Percentiles rank a stretch among this genome's conserved stretches.
Conservation (phyloP, 1,140 invertebrate genomes). For the Cotesia chilonis region DNA sequence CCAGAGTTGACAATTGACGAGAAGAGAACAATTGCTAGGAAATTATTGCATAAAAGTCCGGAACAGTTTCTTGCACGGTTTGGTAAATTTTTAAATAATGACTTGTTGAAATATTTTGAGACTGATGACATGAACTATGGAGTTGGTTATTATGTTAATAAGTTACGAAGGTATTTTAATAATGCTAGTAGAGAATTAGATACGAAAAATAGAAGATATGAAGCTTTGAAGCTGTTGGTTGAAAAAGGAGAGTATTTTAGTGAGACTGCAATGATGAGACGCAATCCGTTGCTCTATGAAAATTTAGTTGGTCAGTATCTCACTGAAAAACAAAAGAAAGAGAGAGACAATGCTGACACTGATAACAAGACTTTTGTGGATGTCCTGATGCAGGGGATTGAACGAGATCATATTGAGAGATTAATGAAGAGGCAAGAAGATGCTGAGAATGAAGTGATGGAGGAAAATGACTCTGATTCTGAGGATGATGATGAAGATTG, state of each 20-base stretch:
- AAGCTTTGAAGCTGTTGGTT: constrained; percentile 81
- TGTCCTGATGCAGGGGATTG: constrained; percentile 75
- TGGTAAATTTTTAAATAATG: constrained; percentile 73
- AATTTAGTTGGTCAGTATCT: constrained; percentile 87
- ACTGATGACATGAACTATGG: constrained; percentile 65
- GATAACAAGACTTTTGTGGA: constrained; percentile 73
- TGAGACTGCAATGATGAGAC: constrained; percentile 90
- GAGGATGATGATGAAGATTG: constrained; percentile 61
- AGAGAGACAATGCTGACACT: constrained; percentile 68
- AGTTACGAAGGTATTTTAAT: constrained; percentile 69
- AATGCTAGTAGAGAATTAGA: constrained; percentile 67
- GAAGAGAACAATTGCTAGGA: constrained; percentile 67
- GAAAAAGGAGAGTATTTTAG: constrained; percentile 85
- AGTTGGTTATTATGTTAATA: constrained; percentile 69
- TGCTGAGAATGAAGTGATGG: constrained; percentile 63
- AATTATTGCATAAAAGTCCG: constrained; percentile 73
- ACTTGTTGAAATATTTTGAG: constrained; percentile 77
- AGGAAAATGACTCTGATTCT: constrained; percentile 50
- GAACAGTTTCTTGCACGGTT: constrained; percentile 79
- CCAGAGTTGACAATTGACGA: constrained; percentile 40
- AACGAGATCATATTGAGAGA: constrained; percentile 72
- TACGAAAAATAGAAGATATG: constrained; percentile 82
- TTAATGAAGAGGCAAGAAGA: constrained; percentile 72
- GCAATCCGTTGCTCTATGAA: constrained; percentile 89
- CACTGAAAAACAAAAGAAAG: constrained; percentile 76